A percentile compares a stretch with the other conserved stretches of the same genome.
Evolutionary conservation across 2,888 invertebrate species (phyloP).

Genomic region (Argynnis bischoffii): DNA sequence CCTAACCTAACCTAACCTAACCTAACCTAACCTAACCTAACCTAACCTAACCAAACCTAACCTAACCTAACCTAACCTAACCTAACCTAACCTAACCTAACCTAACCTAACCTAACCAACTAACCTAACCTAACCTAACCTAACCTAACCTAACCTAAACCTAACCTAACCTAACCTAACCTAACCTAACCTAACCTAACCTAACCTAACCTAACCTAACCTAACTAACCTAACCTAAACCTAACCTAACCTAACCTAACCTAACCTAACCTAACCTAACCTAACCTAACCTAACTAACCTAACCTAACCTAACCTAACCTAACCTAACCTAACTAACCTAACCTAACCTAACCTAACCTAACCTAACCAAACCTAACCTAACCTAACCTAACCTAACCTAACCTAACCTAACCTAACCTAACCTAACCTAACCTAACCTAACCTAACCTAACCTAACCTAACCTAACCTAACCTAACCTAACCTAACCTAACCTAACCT

Average conservation of each 20-base stretch:
- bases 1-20: too few species aligned
- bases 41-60: too few species aligned
- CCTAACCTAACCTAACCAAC: too few species aligned
- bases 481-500: constrained; percentile 35
- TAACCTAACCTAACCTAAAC: too few species aligned
- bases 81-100: too few species aligned
- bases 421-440: constrained; percentile 37
- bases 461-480: constrained; percentile 40
- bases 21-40: too few species aligned
- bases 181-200: constrained; percentile 34
- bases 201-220: constrained; percentile 34
- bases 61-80: too few species aligned
- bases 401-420: constrained; percentile 39
- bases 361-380: constrained; percentile 41
- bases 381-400: constrained; percentile 38
- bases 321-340: constrained; percentile 39
- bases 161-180: too few species aligned
- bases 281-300: constrained; percentile 40
- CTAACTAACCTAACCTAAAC: too few species aligned
- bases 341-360: constrained; percentile 43
- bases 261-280: constrained; percentile 35
- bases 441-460: constrained; percentile 38
- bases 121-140: too few species aligned
- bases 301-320: constrained; percentile 46
- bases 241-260: too few species aligned